Evolutionary conservation across 2,797 vertebrate species (phyloP).

Genomic region (Hirundo rustica): DNA sequence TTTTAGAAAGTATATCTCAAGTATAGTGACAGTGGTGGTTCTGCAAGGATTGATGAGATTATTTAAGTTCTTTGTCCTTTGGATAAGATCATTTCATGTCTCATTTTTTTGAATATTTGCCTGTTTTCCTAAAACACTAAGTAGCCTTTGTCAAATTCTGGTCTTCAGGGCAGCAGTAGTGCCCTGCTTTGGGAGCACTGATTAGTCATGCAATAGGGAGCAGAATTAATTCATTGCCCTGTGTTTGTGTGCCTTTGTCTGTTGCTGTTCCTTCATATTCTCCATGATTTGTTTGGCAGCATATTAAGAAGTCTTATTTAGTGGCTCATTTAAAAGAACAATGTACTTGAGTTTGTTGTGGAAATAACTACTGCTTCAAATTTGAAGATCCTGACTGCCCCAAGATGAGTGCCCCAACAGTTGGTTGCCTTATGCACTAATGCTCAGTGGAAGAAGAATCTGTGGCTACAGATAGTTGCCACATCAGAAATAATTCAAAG

Average conservation of each 20-base stretch:
- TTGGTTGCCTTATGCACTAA: background rate
- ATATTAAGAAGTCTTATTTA: background rate
- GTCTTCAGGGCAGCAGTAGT: background rate
- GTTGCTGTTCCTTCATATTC: background rate
- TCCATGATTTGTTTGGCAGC: background rate
- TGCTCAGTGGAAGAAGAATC: background rate
- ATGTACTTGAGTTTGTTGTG: background rate
- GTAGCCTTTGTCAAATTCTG: background rate
- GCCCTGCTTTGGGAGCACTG: background rate
- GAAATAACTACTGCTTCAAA: background rate
- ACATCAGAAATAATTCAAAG: slow-evolving; percentile 7
- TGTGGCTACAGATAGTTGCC: background rate
- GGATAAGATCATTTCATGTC: background rate
- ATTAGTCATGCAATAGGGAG: background rate
- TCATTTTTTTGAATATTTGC: background rate
- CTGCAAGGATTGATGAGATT: background rate
- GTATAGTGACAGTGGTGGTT: background rate
- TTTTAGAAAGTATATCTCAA: background rate
- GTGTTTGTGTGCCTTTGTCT: background rate
- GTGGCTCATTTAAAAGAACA: background rate
- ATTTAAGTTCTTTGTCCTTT: background rate
- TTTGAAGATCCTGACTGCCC: background rate
- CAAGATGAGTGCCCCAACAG: background rate
- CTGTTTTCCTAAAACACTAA: background rate
- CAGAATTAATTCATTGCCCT: background rate